phyloP scores from a whole-genome alignment of 2,113 vertebrate species.

The Synchiropus splendidus region DNA sequence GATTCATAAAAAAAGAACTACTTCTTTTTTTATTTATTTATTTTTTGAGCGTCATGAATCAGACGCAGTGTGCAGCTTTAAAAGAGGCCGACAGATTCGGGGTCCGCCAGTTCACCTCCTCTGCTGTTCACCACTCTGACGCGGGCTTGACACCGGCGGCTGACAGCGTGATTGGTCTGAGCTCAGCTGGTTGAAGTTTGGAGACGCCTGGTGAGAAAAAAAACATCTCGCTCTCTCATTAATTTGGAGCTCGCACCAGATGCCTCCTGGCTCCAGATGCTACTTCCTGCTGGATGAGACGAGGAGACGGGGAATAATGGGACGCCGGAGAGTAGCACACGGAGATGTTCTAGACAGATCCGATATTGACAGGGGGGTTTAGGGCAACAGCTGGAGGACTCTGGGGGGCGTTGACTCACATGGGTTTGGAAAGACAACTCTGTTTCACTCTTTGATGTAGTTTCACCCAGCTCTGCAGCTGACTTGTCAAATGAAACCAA shows the following conservation, averaged over 20 bases:
- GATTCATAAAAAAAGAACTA: too few relatives aligned
- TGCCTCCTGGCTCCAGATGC: conserved; percentile 46
- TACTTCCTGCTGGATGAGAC: conserved; percentile 26
- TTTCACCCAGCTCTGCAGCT: too few relatives aligned
- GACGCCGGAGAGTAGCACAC: conserved; percentile 1
- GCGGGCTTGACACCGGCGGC: conserved; percentile 1
- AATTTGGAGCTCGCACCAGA: conserved; percentile 46
- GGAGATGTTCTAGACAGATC: conserved; percentile 13
- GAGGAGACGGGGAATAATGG: conserved; percentile 20
- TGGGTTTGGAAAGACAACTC: too few relatives aligned
- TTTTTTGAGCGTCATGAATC: too few relatives aligned
- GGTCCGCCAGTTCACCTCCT: too few relatives aligned
- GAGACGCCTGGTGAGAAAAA: conserved; percentile 7
- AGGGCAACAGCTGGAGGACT: conserved; percentile 4
- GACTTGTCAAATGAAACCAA: too few relatives aligned
- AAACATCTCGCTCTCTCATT: conserved; percentile 47
- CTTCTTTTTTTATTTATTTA: too few relatives aligned
- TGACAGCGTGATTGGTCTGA: conserved; percentile 22
- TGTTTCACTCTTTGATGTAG: too few relatives aligned
- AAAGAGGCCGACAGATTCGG: too few relatives aligned
- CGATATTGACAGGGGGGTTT: conserved; percentile 31
- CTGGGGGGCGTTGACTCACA: too few relatives aligned
- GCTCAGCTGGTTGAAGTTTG: conserved; percentile 27
- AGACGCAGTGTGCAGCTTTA: neutral
- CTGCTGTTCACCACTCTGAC: conserved; percentile 9